A percentile compares a stretch with the other conserved stretches of the same genome.
Evolutionary conservation across 2,888 invertebrate species (phyloP).

Genomic region (Dolichopus griseipennis): DNA sequence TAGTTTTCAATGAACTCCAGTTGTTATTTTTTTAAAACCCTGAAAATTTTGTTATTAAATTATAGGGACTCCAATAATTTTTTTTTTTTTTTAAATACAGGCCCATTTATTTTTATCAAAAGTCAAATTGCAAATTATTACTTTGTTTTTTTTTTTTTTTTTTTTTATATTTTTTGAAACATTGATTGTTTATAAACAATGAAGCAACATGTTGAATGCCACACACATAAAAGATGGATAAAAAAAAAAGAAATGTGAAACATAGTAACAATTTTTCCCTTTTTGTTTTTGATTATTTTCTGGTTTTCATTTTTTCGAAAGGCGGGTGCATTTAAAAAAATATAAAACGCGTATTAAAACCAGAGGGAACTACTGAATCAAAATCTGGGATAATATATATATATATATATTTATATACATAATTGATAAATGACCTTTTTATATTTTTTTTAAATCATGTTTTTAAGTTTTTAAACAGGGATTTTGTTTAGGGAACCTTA

Average conservation of each 20-base stretch:
- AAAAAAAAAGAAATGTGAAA: neutral
- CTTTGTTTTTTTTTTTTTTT: too few species aligned
- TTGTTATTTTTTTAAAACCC: too few species aligned
- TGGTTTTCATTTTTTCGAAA: neutral
- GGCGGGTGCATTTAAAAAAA: neutral
- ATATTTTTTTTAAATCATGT: too few species aligned
- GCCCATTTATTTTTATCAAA: too few species aligned
- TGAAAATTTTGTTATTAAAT: too few species aligned
- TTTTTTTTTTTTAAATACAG: too few species aligned
- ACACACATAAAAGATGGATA: neutral
- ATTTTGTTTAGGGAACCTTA: neutral
- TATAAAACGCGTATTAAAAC: neutral
- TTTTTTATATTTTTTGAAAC: too few species aligned
- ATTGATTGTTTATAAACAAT: neutral
- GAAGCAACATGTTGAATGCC: neutral
- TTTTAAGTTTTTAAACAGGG: neutral
- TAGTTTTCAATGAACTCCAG: too few species aligned
- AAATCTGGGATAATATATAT: neutral
- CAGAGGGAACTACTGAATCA: too few species aligned
- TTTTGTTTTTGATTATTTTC: neutral
- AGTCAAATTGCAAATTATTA: too few species aligned
- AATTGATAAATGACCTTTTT: neutral
- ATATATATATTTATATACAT: neutral
- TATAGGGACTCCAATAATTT: too few species aligned
- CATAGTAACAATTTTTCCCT: neutral